A percentile compares a stretch with the other conserved stretches of the same genome.
phyloP scores from a whole-genome alignment of 2,797 vertebrate genomes.

The Cossypha polioptera region DNA sequence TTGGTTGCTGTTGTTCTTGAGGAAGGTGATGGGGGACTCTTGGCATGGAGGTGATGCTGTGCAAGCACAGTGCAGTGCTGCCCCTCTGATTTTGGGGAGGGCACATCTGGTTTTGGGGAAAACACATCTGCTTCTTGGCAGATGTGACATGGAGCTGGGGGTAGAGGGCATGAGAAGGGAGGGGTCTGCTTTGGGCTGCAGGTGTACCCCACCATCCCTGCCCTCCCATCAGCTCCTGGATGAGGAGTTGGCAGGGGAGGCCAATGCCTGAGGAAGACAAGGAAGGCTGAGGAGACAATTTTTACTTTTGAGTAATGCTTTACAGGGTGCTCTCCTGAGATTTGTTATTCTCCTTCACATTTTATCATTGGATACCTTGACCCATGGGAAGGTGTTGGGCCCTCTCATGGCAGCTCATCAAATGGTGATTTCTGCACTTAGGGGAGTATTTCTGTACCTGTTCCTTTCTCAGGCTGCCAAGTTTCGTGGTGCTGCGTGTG shows the following conservation, averaged over 20 bases:
- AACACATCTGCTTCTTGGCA: not conserved
- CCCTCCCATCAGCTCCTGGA: not conserved
- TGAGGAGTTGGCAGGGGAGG: not conserved
- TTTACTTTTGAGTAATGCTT: not conserved
- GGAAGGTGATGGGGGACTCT: not conserved
- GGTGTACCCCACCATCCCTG: not conserved
- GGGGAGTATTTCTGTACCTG: not conserved
- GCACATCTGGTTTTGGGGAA: not conserved
- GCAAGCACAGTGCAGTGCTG: not conserved
- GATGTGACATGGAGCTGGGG: not conserved
- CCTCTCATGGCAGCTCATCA: not conserved
- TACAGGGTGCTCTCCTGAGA: not conserved
- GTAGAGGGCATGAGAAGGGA: not conserved
- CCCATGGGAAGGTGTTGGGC: not conserved
- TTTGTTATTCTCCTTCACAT: not conserved
- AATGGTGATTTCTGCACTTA: not conserved
- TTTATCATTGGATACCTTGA: not conserved
- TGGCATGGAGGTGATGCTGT: not conserved
- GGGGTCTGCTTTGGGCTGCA: not conserved
- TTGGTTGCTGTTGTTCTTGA: not conserved
- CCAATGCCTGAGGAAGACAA: accelerated
- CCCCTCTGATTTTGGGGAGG: not conserved
- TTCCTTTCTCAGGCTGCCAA: not conserved
- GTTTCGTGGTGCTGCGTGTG: not conserved
- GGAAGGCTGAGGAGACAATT: not conserved